Conservation (phyloP, 2,113 vertebrate species). For the Tachysurus vachellii region DNA sequence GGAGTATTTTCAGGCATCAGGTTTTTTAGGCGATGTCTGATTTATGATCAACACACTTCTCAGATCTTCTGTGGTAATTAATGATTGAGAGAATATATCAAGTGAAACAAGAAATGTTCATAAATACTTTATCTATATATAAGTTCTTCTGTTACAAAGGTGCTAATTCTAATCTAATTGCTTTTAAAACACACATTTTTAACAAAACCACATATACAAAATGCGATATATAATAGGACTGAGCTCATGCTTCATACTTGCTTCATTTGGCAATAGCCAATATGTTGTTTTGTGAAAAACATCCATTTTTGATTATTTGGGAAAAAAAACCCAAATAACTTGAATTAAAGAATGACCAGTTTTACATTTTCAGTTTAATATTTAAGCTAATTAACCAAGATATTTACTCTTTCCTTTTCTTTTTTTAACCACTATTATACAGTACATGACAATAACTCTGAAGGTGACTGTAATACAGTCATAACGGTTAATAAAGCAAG, state of each 20-base stretch:
- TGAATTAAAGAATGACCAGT: not conserved
- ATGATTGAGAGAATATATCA: not conserved
- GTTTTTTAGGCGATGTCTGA: not conserved
- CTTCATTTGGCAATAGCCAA: not conserved
- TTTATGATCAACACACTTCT: not conserved
- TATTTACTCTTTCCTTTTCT: not conserved
- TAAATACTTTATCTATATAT: no score
- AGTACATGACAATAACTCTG: not conserved
- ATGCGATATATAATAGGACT: no score
- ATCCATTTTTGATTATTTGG: not conserved
- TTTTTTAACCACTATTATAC: not conserved
- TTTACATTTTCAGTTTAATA: not conserved
- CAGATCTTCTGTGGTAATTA: not conserved
- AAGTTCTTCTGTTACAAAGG: not conserved
- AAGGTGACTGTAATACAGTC: not conserved
- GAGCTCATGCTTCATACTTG: not conserved
- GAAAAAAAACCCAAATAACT: not conserved
- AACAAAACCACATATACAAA: not conserved
- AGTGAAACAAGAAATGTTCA: no score
- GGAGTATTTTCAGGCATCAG: not conserved
- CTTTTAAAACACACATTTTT: no score
- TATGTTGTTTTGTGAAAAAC: not conserved
- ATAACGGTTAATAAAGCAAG: not conserved
- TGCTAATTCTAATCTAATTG: not conserved
- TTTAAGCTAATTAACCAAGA: not conserved